Evolutionary conservation across 2,797 vertebrate genomes (phyloP).

Genomic region (Coluber constrictor): DNA sequence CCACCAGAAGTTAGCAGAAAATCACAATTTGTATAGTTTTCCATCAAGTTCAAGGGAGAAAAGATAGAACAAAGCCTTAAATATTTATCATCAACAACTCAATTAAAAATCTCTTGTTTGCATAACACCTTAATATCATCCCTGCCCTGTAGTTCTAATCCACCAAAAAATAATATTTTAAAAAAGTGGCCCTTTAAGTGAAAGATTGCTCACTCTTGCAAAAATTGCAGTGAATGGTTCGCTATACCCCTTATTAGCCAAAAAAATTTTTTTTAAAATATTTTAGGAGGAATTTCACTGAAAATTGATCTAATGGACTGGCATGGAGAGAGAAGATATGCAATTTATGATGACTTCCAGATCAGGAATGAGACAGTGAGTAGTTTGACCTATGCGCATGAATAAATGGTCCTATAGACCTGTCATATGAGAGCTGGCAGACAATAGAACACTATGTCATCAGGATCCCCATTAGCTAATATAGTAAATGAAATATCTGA

Average conservation of each 20-base stretch:
- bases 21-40: background rate
- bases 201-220: background rate
- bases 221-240: background rate
- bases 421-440: background rate
- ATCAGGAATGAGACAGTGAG: slow-evolving; percentile 78
- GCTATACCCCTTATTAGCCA: background rate
- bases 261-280: background rate
- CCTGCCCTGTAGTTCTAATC: background rate
- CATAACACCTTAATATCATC: background rate
- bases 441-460: background rate
- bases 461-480: background rate
- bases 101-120: background rate
- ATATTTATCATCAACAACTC: background rate
- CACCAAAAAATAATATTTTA: background rate
- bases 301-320: slow-evolving; percentile 90
- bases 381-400: background rate
- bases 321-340: slow-evolving; percentile 76
- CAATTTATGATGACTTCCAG: slow-evolving; percentile 84
- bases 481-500: background rate
- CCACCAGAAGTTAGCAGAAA: background rate
- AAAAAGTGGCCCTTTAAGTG: background rate
- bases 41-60: background rate
- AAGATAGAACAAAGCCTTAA: background rate
- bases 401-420: background rate
- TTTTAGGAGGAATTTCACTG: slow-evolving; percentile 78